Conservation (phyloP, 64 coral and sea anemone species). For the Trachythela sp. region DNA sequence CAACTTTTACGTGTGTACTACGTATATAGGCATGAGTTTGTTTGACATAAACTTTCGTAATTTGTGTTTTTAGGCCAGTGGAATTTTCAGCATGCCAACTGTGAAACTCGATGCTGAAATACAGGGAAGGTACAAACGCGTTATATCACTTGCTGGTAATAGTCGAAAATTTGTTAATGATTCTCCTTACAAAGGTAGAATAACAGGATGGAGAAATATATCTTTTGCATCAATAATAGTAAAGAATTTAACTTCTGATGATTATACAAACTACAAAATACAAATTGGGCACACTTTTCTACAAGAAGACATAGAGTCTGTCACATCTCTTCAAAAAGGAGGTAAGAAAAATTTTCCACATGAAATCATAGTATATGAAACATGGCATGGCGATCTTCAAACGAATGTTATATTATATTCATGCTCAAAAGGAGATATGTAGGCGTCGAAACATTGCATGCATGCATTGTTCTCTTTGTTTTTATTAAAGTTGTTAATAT, state of each 20-base stretch:
- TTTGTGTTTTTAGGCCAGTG: neutral
- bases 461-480: too few species aligned
- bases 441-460: too few species aligned
- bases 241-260: neutral
- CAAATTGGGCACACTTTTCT: neutral
- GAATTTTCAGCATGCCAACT: neutral
- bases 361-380: too few species aligned
- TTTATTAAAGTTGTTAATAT: too few species aligned
- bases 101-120: neutral
- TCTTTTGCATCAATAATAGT: neutral
- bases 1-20: too few species aligned
- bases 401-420: too few species aligned
- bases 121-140: neutral
- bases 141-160: neutral
- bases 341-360: too few species aligned
- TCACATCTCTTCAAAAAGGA: neutral
- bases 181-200: neutral
- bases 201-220: neutral
- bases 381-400: too few species aligned
- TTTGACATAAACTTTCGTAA: too few species aligned
- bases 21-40: too few species aligned
- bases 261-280: neutral
- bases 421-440: too few species aligned
- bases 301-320: neutral
- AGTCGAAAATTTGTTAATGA: neutral